Base-by-base conservation (phyloP, 2,113 vertebrate species). In the Capreolus pygargus region DNA sequence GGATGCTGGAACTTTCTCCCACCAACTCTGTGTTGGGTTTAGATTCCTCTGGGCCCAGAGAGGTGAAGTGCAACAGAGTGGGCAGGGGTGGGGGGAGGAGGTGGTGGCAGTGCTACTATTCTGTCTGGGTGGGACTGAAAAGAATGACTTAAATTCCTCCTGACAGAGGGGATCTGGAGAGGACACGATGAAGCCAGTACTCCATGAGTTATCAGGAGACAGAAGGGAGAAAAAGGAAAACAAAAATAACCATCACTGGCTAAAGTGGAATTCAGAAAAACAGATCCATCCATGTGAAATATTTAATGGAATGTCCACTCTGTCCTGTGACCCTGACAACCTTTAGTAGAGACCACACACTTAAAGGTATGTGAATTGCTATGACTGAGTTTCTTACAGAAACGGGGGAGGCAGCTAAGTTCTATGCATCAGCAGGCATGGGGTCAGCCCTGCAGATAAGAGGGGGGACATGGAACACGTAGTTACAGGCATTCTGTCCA, bases 71-170 rank as follows among this genome's bases (percentile, higher is more conserved):
- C 16, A 28, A 27, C 28, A 30, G 91, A 30, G 4, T 6, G 57
- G 57, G 47, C 0, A 10, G 36, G 70, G 33, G 3, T 14, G 3
- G 25, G 27, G 4, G 30, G 16, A 30, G 11, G 1, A 2, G 33
- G 16, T 27, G 7, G 33, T 47, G 12, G 0, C 5, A 2, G 7
- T 25, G 14, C 45, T 79, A 5, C 25, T 21, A 12, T 30, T 33
- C 50, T 43, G 23, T 91, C 15, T n/a, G 45, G 21, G 1, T 36
- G 50, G 55, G 57, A 25, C 45, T 27, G 15, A 43, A 30, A 54
- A 45, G 70, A 83, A 88, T 27, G 57, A 14, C 17, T 67, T 79
- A 6, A 58, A 70, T 86, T 92, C 54, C 54, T 82, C 21, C 95
- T 12, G 54, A 87, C 17, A 7, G 30, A 70, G 36, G 12, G 11